Base-by-base conservation (phyloP, 1,140 invertebrate genomes). In the Lepidurus couesii region DNA sequence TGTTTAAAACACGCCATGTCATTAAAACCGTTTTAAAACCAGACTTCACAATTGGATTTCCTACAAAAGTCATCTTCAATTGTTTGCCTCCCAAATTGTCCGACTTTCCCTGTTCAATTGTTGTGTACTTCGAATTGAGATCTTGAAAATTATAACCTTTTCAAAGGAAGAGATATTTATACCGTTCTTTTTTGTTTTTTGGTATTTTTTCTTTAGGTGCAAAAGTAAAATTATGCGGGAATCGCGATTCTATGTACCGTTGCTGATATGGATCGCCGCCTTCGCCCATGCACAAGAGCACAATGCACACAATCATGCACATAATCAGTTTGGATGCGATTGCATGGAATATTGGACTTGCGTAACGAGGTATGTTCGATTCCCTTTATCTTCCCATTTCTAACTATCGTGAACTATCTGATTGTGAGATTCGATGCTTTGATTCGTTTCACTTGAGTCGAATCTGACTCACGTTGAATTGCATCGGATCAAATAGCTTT, bases 271-370 rank as follows among this genome's bases (percentile, higher is more conserved):
- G 53, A 65, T 65, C 53, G n/a, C 53, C 53, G 8, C n/a, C 16
- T 65, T 65, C 21, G 53, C 53, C 53, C 53, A 65, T 1, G 53
- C 53, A 65, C 53, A 65, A 47, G 10, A 47, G 21, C 47, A 74
- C 44, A 34, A 34, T 34, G 53, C 65, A 34, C 44, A 78, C 5
- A 73, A 74, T 44, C 53, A 78, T 73, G 42, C 53, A n/a, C 77
- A 78, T 73, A 78, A 78, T 24, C 75, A 78, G 44, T 78, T 79
- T 65, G 82, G 83, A 4, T 86, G 86, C 78, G 82, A 85, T 74
- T 86, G 86, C 75, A 85, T 86, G 84, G 84, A 86, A 77, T 86
- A 86, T 77, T 86, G 86, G 86, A 82, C 83, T 11, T 86, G 86
- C 80, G 82, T 86, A 5, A 82, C 83, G 13, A 84, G 82, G 84